Conservation (phyloP, 2,797 vertebrate species). For the Chanos chanos region DNA sequence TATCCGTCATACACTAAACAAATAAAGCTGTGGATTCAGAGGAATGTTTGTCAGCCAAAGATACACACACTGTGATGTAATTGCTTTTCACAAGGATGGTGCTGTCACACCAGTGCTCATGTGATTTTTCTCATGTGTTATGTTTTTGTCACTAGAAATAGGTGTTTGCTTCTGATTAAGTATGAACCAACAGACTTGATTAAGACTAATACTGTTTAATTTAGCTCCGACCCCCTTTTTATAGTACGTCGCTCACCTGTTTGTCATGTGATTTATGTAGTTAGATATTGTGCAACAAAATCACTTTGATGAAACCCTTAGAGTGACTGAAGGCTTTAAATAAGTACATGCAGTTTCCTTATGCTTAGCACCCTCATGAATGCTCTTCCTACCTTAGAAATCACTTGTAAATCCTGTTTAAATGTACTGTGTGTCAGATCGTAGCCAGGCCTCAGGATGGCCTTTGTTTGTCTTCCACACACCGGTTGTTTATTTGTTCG, state of each 20-base stretch:
- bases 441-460: slow-evolving; percentile 10
- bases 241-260: no score
- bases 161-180: background rate
- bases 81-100: background rate
- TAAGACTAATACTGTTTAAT: no score
- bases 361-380: no score
- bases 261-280: no score
- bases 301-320: no score
- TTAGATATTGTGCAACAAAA: background rate
- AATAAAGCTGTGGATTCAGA: background rate
- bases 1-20: background rate
- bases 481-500: slow-evolving; percentile 47
- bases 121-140: background rate
- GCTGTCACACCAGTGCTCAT: background rate
- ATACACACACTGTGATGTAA: background rate
- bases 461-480: slow-evolving; percentile 29
- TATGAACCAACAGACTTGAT: no score
- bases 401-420: no score
- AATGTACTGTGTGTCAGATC: no score
- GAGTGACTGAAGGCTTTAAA: no score
- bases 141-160: background rate
- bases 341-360: no score
- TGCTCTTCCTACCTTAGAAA: no score
- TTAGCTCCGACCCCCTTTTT: no score
- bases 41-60: background rate